Evolutionary conservation across 1,140 invertebrate species (phyloP).

Genomic region (Portunus trituberculatus): DNA sequence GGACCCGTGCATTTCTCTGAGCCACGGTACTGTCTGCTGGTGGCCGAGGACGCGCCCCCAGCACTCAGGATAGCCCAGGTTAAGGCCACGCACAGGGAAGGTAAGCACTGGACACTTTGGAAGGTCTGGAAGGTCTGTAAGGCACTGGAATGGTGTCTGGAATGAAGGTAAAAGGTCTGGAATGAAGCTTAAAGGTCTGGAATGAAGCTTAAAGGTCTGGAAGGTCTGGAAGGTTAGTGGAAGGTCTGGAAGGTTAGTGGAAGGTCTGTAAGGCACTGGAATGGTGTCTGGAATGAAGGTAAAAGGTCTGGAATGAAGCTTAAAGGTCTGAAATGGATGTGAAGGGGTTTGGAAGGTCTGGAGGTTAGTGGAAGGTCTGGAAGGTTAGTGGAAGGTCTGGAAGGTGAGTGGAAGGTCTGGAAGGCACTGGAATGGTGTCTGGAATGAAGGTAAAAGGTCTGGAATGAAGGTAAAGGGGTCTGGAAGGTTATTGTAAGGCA

Average conservation of each 20-base stretch:
- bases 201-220: background rate
- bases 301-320: too few species aligned
- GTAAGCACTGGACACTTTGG: background rate
- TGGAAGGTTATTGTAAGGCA: background rate
- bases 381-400: too few species aligned
- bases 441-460: background rate
- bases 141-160: background rate
- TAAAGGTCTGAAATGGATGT: background rate
- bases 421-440: background rate
- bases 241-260: too few species aligned
- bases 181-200: background rate
- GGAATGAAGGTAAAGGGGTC: too few species aligned
- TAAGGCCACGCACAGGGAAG: background rate
- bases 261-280: background rate
- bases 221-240: background rate
- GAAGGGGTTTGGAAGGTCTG: background rate
- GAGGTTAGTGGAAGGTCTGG: background rate
- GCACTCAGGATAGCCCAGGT: background rate
- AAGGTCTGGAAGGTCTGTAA: background rate
- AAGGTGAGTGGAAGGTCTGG: background rate
- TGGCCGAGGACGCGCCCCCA: background rate
- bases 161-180: background rate
- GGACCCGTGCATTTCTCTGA: background rate
- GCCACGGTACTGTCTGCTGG: background rate
- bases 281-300: too few species aligned